phyloP scores from a whole-genome alignment of 2,797 vertebrate species.

The Sebastes hopkinsi region DNA sequence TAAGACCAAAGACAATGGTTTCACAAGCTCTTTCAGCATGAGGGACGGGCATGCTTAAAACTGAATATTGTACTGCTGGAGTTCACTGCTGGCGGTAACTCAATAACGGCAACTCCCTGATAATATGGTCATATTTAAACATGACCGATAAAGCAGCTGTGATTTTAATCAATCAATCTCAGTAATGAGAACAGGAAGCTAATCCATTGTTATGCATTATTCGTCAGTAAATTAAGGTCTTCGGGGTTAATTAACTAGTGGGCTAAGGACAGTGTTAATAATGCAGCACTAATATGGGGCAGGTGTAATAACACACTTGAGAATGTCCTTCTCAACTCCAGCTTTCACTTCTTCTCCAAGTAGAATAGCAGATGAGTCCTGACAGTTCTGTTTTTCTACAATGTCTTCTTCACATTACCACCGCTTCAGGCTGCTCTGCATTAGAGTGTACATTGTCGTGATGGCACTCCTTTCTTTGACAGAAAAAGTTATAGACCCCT shows the following conservation, averaged over 20 bases:
- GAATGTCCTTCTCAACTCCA: conserved; percentile 60
- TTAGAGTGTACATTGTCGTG: not conserved
- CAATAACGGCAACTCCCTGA: conserved; percentile 57
- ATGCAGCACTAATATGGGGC: conserved; percentile 78
- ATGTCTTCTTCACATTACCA: not conserved
- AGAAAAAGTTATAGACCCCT: not conserved
- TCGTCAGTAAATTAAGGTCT: conserved; percentile 82
- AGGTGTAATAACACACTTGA: conserved; percentile 74
- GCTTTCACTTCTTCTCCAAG: conserved; percentile 32
- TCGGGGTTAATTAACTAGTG: conserved; percentile 83
- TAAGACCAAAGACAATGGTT: not conserved
- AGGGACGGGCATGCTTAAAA: conserved; percentile 8
- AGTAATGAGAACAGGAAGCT: conserved; percentile 80
- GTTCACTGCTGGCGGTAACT: conserved; percentile 45
- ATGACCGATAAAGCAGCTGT: conserved; percentile 74
- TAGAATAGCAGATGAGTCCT: not conserved
- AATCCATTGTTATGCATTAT: conserved; percentile 83
- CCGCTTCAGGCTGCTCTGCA: conserved; percentile 1
- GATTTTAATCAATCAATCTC: conserved; percentile 82
- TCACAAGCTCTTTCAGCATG: not conserved
- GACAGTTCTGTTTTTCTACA: conserved; percentile 15
- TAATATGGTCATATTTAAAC: conserved; percentile 78
- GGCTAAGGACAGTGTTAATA: conserved; percentile 81
- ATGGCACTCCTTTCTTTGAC: not conserved
- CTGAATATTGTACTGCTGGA: conserved; percentile 7